Evolutionary conservation across 2,113 vertebrate species (phyloP).

Genomic region (Cyanistes caeruleus): DNA sequence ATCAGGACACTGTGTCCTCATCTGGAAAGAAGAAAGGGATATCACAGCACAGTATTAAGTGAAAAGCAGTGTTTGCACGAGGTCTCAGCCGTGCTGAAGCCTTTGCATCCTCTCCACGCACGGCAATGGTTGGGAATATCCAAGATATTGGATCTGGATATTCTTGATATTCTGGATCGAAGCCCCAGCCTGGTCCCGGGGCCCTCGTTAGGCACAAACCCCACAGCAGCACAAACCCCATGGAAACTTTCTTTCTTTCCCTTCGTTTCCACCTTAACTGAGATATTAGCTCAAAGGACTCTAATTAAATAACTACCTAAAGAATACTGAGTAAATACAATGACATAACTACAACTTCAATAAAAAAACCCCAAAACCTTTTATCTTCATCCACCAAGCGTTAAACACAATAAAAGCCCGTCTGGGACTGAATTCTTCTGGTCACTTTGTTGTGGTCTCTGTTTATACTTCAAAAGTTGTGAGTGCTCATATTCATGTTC

Average conservation of each 20-base stretch:
- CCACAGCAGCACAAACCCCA: not conserved
- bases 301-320: not conserved
- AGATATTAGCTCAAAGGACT: not conserved
- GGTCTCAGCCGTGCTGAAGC: not conserved
- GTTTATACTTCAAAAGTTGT: not conserved
- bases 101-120: not conserved
- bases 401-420: not conserved
- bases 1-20: not conserved
- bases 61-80: fast-evolving
- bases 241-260: not conserved
- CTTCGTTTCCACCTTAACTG: not conserved
- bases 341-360: not conserved
- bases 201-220: fast-evolving
- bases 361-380: not conserved
- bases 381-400: not conserved
- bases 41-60: fast-evolving
- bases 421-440: conserved; percentile 2
- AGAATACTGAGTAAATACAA: not conserved
- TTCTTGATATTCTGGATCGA: fast-evolving
- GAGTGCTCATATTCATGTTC: not conserved
- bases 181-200: not conserved
- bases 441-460: conserved; percentile 26
- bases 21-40: not conserved
- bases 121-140: fast-evolving
- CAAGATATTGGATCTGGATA: too few relatives aligned